Conservation (phyloP, 2,797 vertebrate genomes). For the Vultur gryphus region DNA sequence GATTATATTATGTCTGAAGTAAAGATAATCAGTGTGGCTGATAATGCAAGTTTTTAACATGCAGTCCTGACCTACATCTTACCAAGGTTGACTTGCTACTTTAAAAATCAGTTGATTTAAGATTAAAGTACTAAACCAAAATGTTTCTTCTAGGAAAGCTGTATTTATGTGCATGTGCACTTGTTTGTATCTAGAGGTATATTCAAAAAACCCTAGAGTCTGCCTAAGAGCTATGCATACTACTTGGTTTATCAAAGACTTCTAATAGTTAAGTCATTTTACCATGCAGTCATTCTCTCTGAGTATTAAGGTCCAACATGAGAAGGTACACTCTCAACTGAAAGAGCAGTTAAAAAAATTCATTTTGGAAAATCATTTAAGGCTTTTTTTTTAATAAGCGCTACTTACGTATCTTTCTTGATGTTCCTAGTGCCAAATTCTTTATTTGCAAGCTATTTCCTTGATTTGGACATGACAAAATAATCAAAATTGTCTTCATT, state of each 20-base stretch:
- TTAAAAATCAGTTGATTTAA: neutral
- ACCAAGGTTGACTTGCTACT: neutral
- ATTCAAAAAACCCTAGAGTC: neutral
- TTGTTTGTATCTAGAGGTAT: neutral
- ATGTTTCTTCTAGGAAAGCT: neutral
- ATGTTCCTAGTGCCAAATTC: neutral
- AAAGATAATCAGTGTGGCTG: neutral
- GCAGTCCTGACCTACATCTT: neutral
- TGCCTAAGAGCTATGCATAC: rapidly evolving
- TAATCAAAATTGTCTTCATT: neutral
- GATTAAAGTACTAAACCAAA: neutral
- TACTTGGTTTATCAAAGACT: neutral
- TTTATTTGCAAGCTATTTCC: neutral
- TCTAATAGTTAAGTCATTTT: neutral
- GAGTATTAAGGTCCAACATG: neutral
- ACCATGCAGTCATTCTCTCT: neutral
- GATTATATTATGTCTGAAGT: neutral
- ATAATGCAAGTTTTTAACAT: neutral
- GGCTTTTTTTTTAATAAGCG: neutral
- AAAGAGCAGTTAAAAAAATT: neutral
- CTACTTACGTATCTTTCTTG: neutral
- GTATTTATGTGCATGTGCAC: neutral
- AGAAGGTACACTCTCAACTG: neutral
- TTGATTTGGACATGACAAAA: neutral
- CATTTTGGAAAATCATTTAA: neutral